These are phyloP conservation scores for Anastrepha ludens DNA, from an alignment of 1,140 invertebrate species.

Conservation along the genomic window DNA sequence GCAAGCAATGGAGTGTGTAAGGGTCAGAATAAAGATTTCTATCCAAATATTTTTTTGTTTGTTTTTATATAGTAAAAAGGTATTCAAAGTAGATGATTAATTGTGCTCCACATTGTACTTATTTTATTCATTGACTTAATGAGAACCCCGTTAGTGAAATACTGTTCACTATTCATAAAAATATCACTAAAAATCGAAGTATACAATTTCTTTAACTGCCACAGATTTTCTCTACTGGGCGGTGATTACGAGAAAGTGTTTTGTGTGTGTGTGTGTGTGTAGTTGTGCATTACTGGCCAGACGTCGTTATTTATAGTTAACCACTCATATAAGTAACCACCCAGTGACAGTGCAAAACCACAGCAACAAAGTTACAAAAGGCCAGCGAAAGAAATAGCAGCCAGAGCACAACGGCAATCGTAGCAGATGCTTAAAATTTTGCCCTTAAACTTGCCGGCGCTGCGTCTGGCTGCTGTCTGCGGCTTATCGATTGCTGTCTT, in stretches of 20 bases:
- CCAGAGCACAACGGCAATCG: not conserved
- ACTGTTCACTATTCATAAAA: no score
- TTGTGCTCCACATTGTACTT: no score
- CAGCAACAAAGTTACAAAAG: not conserved
- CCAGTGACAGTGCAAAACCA: not conserved
- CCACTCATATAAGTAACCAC: not conserved
- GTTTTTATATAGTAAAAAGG: no score
- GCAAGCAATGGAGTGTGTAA: no score
- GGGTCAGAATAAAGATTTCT: no score
- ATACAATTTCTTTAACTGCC: no score
- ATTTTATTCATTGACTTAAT: no score
- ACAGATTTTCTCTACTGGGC: not conserved
- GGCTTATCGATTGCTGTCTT: constrained; percentile 34
- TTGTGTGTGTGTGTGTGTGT: not conserved
- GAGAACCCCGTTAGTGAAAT: no score
- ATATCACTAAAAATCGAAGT: no score
- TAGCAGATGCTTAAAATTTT: constrained; percentile 26
- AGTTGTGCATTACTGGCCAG: not conserved
- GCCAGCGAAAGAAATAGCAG: not conserved
- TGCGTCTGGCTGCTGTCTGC: constrained; percentile 24
- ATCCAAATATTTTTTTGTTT: no score
- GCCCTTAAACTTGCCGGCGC: constrained; percentile 26
- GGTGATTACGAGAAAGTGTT: no score
- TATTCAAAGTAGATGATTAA: no score
- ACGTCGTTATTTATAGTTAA: constrained; percentile 38